Evolutionary conservation across 92 coral and sea anemone genomes (phyloP).

Genomic region (Zoanthus sansibaricus): DNA sequence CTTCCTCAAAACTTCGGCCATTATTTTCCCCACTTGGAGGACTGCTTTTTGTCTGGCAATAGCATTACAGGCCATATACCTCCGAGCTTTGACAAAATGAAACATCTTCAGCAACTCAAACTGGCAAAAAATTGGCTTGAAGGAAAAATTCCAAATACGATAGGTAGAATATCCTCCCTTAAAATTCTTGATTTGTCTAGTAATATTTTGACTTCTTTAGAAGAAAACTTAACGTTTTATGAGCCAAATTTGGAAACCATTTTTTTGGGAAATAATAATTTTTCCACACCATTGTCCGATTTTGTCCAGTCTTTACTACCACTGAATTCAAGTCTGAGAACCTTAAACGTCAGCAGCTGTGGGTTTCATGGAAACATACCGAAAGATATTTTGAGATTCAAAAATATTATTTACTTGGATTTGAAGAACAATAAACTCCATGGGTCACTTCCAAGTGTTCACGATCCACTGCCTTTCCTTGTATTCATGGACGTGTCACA

Average conservation of each 20-base stretch:
- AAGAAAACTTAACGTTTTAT: constrained; percentile 51
- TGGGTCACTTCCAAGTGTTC: constrained; percentile 45
- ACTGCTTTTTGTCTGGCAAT: constrained; percentile 59
- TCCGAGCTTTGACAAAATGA: constrained; percentile 38
- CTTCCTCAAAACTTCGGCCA: constrained; percentile 66
- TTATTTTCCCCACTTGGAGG: constrained; percentile 32
- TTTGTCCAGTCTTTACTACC: constrained; percentile 2
- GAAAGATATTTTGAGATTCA: constrained; percentile 39
- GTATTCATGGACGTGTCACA: constrained; percentile 54
- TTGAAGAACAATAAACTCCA: constrained; percentile 53
- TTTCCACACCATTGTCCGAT: constrained; percentile 47
- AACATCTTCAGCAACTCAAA: constrained; percentile 42
- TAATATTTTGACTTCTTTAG: constrained; percentile 56
- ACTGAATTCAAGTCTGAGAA: constrained; percentile 27
- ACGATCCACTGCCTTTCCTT: constrained; percentile 27
- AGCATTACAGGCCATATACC: constrained; percentile 52
- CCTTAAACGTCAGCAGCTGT: constrained; percentile 67
- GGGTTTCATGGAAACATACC: constrained; percentile 50
- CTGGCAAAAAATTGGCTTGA: constrained; percentile 61
- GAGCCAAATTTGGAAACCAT: constrained; percentile 43
- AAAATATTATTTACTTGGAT: constrained; percentile 54
- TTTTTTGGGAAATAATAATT: constrained; percentile 61
- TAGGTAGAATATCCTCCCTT: constrained; percentile 49
- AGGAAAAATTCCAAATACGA: constrained; percentile 68
- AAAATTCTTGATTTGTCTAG: constrained; percentile 63